Base-by-base conservation (phyloP, 2,888 invertebrate species). In the Lasioglossum lativentre region DNA sequence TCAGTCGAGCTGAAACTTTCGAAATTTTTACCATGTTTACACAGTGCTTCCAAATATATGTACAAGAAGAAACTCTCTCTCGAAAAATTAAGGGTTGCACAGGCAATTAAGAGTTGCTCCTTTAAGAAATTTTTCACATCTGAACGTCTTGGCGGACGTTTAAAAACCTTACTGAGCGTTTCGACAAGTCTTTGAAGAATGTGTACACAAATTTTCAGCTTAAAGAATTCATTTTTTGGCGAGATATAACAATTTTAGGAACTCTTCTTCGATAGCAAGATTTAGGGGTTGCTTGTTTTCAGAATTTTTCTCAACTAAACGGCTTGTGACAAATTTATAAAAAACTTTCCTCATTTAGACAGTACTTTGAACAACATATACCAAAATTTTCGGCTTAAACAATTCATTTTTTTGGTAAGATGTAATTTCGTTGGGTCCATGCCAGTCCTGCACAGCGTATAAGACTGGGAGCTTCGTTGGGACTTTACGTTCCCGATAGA, bases 121-220 rank as follows among this genome's bases (percentile, higher is more conserved):
- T 12, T n/a, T n/a, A 12, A n/a, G 4, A 1, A 56, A 56, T 56
- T n/a, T n/a, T n/a, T 56, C 6, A 12, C 0, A n/a, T n/a, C 2
- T 12, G 8, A 10, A n/a, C 10, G 45, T 4, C 45, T 16, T 16
- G 16, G n/a, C n/a, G n/a, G 4, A 4, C 0, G 0, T 4, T 45
- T 16, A 2, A 4, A 16, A 4, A 45, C 16, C 4, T 45, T 16
- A 0, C 4, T 2, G 4, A 1, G 16, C 4, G 16, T 45, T 45
- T 16, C 0, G 45, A 4, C 12, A n/a, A 4, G 1, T 3, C 4
- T n/a, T 12, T 12, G 1, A n/a, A 4, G n/a, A n/a, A 12, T 0
- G 0, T n/a, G 2, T 4, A n/a, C 12, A n/a, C n/a, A n/a, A 12
- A 56, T 12, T 56, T 56, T n/a, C 56, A n/a, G 12, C n/a, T 12